These are phyloP conservation scores for Pseudoips prasinana DNA, from an alignment of 2,888 invertebrate species.

Conservation along the genomic window DNA sequence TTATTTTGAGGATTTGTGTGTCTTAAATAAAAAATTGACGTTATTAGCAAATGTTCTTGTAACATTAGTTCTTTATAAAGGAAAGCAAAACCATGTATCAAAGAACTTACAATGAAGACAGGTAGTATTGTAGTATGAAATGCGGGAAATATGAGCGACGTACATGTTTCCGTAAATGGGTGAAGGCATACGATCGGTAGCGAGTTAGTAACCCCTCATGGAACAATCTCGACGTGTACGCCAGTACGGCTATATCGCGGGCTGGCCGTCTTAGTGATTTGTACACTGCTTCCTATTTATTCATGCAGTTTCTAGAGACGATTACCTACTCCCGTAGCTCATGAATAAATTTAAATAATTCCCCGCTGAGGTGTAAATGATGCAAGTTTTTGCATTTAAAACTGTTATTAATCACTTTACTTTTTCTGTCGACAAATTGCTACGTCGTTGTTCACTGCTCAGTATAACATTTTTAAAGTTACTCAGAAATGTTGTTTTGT, in stretches of 20 bases:
- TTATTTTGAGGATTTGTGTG: too few relatives aligned
- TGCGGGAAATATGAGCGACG: constrained; percentile 21
- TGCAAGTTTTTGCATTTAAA: constrained; percentile 77
- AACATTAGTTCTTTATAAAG: too few relatives aligned
- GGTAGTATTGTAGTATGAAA: constrained; percentile 13
- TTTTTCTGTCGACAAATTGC: constrained; percentile 57
- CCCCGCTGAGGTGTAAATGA: constrained; percentile 72
- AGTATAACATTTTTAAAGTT: constrained; percentile 22
- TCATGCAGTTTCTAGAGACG: constrained; percentile 72
- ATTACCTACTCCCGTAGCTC: constrained; percentile 71
- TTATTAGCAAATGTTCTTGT: too few relatives aligned
- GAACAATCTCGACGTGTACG: constrained; percentile 35
- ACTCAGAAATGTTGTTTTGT: constrained; percentile 21
- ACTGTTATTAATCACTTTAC: constrained; percentile 68
- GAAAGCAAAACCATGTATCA: constrained; percentile 6
- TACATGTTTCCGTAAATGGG: constrained; percentile 24
- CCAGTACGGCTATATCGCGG: constrained; percentile 37
- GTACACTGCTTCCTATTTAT: constrained; percentile 73
- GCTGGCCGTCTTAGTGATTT: constrained; percentile 58
- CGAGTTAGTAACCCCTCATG: constrained; percentile 27
- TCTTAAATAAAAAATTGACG: too few relatives aligned
- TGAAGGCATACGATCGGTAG: constrained; percentile 23
- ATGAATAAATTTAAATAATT: constrained; percentile 79
- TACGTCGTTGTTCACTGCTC: constrained; percentile 28
- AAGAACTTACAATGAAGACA: constrained; percentile 10